Conservation (phyloP, 2,113 vertebrate species). For the Sula dactylatra region DNA sequence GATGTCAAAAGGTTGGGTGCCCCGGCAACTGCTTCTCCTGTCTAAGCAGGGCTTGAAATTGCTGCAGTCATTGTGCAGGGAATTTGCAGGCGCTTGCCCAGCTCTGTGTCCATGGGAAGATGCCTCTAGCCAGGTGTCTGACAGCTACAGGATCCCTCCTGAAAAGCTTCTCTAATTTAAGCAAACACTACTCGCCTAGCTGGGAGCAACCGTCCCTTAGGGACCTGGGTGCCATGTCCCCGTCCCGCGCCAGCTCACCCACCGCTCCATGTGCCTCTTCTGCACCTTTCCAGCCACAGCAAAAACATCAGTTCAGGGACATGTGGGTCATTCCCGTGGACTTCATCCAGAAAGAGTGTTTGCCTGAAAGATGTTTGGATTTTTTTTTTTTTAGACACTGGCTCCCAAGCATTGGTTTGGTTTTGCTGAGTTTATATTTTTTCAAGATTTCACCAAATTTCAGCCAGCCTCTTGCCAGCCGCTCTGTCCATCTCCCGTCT, state of each 20-base stretch:
- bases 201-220: background rate
- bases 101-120: background rate
- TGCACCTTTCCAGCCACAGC: background rate
- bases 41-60: conserved; percentile 7
- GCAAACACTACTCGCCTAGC: background rate
- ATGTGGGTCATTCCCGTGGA: background rate
- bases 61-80: background rate
- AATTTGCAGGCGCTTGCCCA: background rate
- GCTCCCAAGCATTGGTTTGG: background rate
- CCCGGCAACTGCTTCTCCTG: background rate
- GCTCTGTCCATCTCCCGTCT: background rate
- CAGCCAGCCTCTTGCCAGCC: background rate
- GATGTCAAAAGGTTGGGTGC: conserved; percentile 51
- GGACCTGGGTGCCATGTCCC: background rate
- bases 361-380: background rate
- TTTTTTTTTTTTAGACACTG: background rate
- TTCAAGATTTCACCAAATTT: background rate
- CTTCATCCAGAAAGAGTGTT: background rate
- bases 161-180: background rate
- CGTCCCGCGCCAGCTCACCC: background rate
- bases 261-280: rapidly evolving
- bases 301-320: rapidly evolving
- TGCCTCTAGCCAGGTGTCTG: background rate
- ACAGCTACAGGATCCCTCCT: background rate
- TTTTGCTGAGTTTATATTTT: background rate